Evolutionary conservation across 2,888 invertebrate species (phyloP), one percentile per base, ranked within the genome.

Genomic region (Hydroisotoma schaefferi): DNA sequence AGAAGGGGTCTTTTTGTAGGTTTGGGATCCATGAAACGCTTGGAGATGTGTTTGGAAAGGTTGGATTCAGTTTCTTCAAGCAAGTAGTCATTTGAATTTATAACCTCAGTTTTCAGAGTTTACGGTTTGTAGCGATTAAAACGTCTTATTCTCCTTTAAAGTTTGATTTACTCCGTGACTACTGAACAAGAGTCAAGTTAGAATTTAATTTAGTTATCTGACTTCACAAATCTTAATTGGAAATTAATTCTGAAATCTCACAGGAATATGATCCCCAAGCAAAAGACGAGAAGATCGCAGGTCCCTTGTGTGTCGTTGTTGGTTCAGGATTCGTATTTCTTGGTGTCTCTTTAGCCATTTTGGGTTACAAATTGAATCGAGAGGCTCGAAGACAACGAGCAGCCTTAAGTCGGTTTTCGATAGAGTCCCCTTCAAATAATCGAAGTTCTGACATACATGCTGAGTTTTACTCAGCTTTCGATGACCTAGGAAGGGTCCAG

Each of bases 221-320:
- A 33, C 33, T 33, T 33, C 15, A 8, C 33, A 33, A 15, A 33
- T 10, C 33, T 33, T 33, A 10, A 33, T 15, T 10, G 33, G 33
- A 10, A 33, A 33, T 33, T 33, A 33, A 33, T 33, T 10, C 8
- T 15, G 15, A 33, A 33, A 8, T 33, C 8, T 5, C 5, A 33
- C 12, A 49, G 26, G 49, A 18, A 6, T 6, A 62, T 47, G 58
- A 67, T 51, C 61, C 60, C 2, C 48, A 46, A 25, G 57, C 68
- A 2, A 48, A 68, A 4, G 67, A 66, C 37, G 65, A 68, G 40
- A 65, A 65, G 53, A 57, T 71, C 2, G 71, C 71, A 12, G 71
- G 71, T 0, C 71, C 71, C 15, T 60, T 68, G 46, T 71, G 69
- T 55, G 54, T 69, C 5, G 63, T 69, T 15, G 54, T 71, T 22